Conservation (phyloP, 2,797 vertebrate genomes). For the Xenentodon cancila region DNA sequence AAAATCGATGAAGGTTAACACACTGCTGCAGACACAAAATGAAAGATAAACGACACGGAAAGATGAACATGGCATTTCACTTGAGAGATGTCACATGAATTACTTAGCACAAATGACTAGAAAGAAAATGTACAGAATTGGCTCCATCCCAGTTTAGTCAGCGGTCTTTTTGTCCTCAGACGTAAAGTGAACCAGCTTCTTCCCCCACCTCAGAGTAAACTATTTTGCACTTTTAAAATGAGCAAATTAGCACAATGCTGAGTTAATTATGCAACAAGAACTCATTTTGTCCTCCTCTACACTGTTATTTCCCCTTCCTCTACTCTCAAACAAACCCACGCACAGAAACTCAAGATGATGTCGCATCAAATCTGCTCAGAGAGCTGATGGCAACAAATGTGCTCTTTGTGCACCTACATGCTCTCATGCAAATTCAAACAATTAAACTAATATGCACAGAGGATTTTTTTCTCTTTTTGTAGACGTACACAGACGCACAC, state of each 20-base stretch:
- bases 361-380: constrained; percentile 7
- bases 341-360: constrained; percentile 20
- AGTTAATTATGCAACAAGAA: constrained; percentile 50
- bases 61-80: no score
- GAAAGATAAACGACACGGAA: no score
- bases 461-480: background rate
- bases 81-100: no score
- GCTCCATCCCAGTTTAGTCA: constrained; percentile 1
- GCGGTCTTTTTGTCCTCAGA: constrained; percentile 8
- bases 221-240: background rate
- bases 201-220: no score
- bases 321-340: constrained; percentile 18
- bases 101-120: no score
- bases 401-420: constrained; percentile 7
- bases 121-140: background rate
- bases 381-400: constrained; percentile 23
- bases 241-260: constrained; percentile 27
- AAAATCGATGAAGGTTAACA: no score
- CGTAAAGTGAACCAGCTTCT: background rate
- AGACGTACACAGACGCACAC: constrained; percentile 13
- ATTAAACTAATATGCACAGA: constrained; percentile 20
- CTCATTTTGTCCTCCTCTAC: constrained; percentile 16
- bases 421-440: constrained; percentile 9
- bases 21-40: no score
- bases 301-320: constrained; percentile 17